These are phyloP conservation scores for Napeogenes inachia DNA, from an alignment of 2,888 invertebrate species.

Conservation along the genomic window DNA sequence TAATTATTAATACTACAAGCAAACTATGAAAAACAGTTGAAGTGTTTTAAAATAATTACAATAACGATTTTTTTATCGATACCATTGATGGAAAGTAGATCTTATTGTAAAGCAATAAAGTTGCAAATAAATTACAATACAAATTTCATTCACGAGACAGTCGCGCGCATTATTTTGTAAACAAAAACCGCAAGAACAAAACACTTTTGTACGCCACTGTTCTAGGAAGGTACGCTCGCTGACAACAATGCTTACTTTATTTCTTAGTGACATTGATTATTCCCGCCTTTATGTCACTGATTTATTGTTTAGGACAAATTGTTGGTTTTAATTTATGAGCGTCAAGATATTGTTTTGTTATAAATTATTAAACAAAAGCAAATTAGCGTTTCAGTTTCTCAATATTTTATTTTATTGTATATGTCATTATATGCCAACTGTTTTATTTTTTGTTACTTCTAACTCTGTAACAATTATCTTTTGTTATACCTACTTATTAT, in stretches of 20 bases:
- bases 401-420: neutral
- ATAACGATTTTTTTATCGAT: no score
- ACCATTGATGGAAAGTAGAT: neutral
- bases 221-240: slow-evolving; percentile 31
- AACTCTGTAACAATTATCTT: no score
- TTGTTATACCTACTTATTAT: no score
- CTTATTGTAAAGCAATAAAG: neutral
- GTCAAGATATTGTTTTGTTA: slow-evolving; percentile 2
- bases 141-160: slow-evolving; percentile 39
- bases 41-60: neutral
- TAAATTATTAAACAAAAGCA: slow-evolving; percentile 4
- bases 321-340: slow-evolving; percentile 1
- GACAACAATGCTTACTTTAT: slow-evolving; percentile 21
- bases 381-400: neutral
- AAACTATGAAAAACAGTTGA: neutral
- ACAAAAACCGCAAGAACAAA: slow-evolving; percentile 59
- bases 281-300: slow-evolving; percentile 6
- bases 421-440: no score
- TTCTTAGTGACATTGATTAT: slow-evolving; percentile 13
- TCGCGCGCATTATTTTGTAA: slow-evolving; percentile 51
- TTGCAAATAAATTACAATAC: slow-evolving; percentile 5
- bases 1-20: neutral
- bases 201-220: slow-evolving; percentile 34
- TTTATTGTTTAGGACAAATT: slow-evolving; percentile 12
- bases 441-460: no score